These are phyloP conservation scores for Catamblyrhynchus diadema DNA, from an alignment of 2,797 vertebrate genomes.

Conservation along the genomic window DNA sequence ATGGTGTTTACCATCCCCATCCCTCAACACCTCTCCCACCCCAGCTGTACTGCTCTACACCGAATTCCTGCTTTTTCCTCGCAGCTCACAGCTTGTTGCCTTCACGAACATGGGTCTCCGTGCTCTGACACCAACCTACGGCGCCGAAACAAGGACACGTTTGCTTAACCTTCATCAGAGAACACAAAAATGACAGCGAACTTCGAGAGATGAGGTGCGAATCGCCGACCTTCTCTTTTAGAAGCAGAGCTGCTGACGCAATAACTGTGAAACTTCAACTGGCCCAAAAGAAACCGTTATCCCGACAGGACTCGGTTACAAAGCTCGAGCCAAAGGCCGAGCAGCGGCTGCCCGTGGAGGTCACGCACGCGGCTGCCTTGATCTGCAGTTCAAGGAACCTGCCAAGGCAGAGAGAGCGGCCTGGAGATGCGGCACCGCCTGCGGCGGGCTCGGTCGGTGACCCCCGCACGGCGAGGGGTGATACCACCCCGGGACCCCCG, in stretches of 20 bases:
- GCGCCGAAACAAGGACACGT: not conserved
- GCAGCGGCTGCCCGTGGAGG: not conserved
- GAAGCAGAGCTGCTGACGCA: not conserved
- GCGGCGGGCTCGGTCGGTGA: not conserved
- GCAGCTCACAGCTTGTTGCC: not conserved
- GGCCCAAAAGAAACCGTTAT: not conserved
- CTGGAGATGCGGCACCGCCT: not conserved
- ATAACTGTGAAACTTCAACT: not conserved
- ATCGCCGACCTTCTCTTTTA: not conserved
- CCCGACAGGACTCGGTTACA: accelerated
- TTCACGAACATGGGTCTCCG: not conserved
- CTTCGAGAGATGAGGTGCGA: accelerated
- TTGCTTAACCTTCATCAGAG: not conserved
- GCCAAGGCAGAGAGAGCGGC: not conserved
- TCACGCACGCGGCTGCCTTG: no score
- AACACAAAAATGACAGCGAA: not conserved
- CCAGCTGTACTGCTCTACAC: accelerated
- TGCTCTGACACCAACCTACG: not conserved
- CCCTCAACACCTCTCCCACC: not conserved
- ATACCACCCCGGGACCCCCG: not conserved
- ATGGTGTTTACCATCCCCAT: accelerated
- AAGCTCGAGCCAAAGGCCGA: accelerated
- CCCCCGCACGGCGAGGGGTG: not conserved
- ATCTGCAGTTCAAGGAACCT: accelerated
- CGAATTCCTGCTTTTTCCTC: not conserved